Conservation (phyloP, 2,797 vertebrate genomes). For the Epinephelus coioides region DNA sequence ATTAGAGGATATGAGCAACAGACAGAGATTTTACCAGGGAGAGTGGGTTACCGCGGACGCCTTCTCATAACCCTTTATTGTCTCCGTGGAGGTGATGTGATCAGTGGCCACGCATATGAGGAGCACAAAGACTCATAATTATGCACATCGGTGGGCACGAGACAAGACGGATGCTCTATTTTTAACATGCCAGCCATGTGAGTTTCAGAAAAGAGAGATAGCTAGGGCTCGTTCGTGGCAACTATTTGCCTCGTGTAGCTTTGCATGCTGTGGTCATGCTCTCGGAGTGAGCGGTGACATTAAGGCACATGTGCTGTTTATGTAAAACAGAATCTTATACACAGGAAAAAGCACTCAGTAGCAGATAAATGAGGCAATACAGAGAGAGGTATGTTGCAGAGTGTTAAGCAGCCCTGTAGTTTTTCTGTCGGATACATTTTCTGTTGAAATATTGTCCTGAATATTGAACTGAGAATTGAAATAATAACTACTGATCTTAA, state of each 20-base stretch:
- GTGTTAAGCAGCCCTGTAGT: neutral
- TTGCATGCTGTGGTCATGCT: conserved; percentile 41
- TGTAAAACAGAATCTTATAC: conserved; percentile 17
- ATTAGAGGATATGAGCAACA: conserved; percentile 75
- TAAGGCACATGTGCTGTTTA: conserved; percentile 5
- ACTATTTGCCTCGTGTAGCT: conserved; percentile 24
- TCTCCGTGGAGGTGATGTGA: conserved; percentile 82
- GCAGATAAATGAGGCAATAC: neutral
- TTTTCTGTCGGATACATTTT: neutral
- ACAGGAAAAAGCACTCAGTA: neutral
- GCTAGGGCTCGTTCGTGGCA: conserved; percentile 33
- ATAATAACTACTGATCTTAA: neutral
- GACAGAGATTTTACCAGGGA: conserved; percentile 71
- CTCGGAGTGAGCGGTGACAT: conserved; percentile 19
- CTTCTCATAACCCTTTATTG: conserved; percentile 78
- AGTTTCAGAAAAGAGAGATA: conserved; percentile 42
- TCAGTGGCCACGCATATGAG: conserved; percentile 70
- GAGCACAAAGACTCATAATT: conserved; percentile 79
- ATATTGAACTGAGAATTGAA: neutral
- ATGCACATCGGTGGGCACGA: conserved; percentile 69
- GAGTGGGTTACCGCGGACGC: conserved; percentile 63
- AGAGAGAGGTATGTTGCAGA: neutral
- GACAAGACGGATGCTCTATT: conserved; percentile 71
- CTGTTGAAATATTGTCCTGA: neutral
- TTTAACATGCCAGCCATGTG: conserved; percentile 62